phyloP scores from a whole-genome alignment of 2,113 vertebrate species.

The Edolisoma coerulescens region DNA sequence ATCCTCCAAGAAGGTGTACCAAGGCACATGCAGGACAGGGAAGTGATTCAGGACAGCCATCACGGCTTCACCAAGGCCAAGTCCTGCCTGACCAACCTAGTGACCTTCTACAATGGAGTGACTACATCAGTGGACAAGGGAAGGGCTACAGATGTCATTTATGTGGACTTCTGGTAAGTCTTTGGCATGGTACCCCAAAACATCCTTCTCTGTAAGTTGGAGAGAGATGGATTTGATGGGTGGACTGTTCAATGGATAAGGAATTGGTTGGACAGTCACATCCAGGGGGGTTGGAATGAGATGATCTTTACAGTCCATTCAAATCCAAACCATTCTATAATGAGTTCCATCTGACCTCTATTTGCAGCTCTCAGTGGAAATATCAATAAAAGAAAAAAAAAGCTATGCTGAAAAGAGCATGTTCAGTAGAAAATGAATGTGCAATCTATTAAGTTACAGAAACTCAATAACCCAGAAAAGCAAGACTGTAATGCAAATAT shows the following conservation, averaged over 20 bases:
- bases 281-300: not conserved
- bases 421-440: not conserved
- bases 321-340: not conserved
- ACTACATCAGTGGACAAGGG: not conserved
- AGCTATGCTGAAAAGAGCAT: not conserved
- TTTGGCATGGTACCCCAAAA: not conserved
- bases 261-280: not conserved
- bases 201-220: rapidly evolving
- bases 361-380: not conserved
- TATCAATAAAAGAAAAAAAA: not conserved
- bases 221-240: not conserved
- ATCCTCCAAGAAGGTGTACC: not conserved
- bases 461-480: not conserved
- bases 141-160: not conserved
- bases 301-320: not conserved
- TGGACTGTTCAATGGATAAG: not conserved
- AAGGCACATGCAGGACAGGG: not conserved
- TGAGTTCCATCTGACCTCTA: not conserved
- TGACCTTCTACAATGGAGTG: not conserved
- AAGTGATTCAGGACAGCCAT: not conserved
- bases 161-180: not conserved
- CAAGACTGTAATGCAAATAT: not conserved
- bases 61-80: not conserved
- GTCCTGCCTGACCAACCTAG: not conserved
- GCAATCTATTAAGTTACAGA: not conserved